phyloP scores from a whole-genome alignment of 1,140 invertebrate genomes.

The Melipona quadrifasciata region DNA sequence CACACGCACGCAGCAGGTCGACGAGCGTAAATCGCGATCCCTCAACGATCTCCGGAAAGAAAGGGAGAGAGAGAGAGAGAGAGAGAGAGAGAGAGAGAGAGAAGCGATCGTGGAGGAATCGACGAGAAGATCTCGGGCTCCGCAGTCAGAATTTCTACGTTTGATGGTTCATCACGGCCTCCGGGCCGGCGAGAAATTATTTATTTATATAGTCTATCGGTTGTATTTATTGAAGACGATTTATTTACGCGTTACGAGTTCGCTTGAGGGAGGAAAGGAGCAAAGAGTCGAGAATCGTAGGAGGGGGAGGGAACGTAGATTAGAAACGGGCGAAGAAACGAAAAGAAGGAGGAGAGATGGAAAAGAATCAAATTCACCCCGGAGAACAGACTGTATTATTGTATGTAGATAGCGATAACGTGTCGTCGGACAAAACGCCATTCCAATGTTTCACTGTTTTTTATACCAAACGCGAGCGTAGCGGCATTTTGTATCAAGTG shows the following conservation, averaged over 20 bases:
- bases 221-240: slow-evolving; percentile 80
- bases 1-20: neutral
- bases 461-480: slow-evolving; percentile 76
- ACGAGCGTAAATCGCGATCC: slow-evolving; percentile 13
- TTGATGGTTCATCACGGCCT: slow-evolving; percentile 35
- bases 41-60: neutral
- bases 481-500: slow-evolving; percentile 78
- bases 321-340: neutral
- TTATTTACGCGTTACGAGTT: slow-evolving; percentile 77
- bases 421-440: slow-evolving; percentile 69
- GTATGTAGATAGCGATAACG: slow-evolving; percentile 68
- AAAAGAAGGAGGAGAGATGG: slow-evolving; percentile 10
- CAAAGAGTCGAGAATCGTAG: neutral
- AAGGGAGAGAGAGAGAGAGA: too few species aligned
- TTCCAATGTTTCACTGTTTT: slow-evolving; percentile 78
- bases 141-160: slow-evolving; percentile 36
- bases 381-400: slow-evolving; percentile 64
- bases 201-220: slow-evolving; percentile 81
- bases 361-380: slow-evolving; percentile 56
- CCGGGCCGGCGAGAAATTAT: slow-evolving; percentile 62
- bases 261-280: slow-evolving; percentile 36
- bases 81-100: too few species aligned
- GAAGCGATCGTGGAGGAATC: neutral
- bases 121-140: neutral
- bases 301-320: too few species aligned